Evolutionary conservation across 2,113 vertebrate species (phyloP).

Genomic region (Sula dactylatra): DNA sequence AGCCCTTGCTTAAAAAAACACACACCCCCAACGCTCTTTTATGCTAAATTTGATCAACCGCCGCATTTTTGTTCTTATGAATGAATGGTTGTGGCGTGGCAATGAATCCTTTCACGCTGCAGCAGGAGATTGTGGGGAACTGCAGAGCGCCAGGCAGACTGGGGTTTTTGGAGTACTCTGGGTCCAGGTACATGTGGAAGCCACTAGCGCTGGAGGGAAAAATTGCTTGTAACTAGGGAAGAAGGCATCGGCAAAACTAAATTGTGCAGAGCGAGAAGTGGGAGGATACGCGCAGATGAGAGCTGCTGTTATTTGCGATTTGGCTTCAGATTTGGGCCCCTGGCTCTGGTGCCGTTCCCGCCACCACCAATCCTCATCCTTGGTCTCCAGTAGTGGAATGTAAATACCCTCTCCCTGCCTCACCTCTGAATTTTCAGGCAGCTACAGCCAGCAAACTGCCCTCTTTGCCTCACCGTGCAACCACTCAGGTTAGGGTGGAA

Average conservation of each 20-base stretch:
- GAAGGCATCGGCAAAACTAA: background rate
- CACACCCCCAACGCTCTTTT: background rate
- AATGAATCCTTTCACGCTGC: background rate
- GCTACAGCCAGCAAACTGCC: background rate
- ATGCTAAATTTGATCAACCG: background rate
- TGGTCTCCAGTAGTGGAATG: background rate
- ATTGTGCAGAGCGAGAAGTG: fast-evolving
- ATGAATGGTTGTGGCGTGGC: background rate
- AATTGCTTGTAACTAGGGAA: background rate
- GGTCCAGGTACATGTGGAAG: background rate
- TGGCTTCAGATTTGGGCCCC: background rate
- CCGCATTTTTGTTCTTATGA: background rate
- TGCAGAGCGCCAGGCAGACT: background rate
- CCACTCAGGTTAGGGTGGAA: no score
- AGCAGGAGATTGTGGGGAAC: background rate
- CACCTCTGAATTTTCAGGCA: background rate
- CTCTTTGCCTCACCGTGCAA: background rate
- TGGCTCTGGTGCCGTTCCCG: background rate
- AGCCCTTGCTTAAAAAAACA: background rate
- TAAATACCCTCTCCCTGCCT: background rate
- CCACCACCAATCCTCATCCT: background rate
- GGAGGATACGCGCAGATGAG: fast-evolving
- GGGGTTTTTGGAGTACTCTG: background rate
- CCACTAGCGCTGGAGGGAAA: background rate
- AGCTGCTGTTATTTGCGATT: background rate